These are phyloP conservation scores for Aleiodes testaceus DNA, from an alignment of 2,888 invertebrate genomes.

Conservation along the genomic window DNA sequence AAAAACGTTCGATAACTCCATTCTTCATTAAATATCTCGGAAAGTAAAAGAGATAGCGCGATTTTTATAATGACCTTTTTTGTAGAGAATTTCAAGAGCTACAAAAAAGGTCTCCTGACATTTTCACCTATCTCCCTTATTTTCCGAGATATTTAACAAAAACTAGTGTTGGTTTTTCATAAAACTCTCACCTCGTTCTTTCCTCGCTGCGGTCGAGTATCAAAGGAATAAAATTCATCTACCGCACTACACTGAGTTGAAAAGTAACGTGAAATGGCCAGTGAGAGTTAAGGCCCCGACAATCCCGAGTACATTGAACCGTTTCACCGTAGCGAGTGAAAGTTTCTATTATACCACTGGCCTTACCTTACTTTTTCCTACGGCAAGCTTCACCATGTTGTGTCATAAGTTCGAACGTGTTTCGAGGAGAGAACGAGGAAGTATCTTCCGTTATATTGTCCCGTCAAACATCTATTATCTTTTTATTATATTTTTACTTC, in stretches of 20 bases:
- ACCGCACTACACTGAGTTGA: not conserved
- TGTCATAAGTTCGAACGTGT: constrained; percentile 62
- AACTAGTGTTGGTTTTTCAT: too few species aligned
- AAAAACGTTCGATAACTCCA: too few species aligned
- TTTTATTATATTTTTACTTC: not conserved
- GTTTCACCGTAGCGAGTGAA: constrained; percentile 65
- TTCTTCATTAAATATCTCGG: too few species aligned
- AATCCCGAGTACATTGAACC: constrained; percentile 68
- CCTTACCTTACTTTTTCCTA: constrained; percentile 72
- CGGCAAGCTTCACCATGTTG: constrained; percentile 65
- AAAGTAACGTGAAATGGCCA: constrained; percentile 35
- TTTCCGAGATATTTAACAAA: too few species aligned
- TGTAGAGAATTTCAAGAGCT: too few species aligned
- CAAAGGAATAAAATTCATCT: too few species aligned
- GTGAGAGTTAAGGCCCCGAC: constrained; percentile 45
- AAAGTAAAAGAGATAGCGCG: too few species aligned
- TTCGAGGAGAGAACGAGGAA: constrained; percentile 38
- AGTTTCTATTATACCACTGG: constrained; percentile 73
- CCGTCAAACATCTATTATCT: constrained; percentile 35
- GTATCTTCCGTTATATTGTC: constrained; percentile 45
- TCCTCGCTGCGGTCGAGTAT: too few species aligned
- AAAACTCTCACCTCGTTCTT: too few species aligned
- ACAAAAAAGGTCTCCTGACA: too few species aligned
- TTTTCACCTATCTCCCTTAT: too few species aligned
- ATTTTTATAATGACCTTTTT: too few species aligned